Evolutionary conservation across 2,797 vertebrate species (phyloP), one percentile per base, ranked within the genome.

Genomic region (Antennarius maculatus): DNA sequence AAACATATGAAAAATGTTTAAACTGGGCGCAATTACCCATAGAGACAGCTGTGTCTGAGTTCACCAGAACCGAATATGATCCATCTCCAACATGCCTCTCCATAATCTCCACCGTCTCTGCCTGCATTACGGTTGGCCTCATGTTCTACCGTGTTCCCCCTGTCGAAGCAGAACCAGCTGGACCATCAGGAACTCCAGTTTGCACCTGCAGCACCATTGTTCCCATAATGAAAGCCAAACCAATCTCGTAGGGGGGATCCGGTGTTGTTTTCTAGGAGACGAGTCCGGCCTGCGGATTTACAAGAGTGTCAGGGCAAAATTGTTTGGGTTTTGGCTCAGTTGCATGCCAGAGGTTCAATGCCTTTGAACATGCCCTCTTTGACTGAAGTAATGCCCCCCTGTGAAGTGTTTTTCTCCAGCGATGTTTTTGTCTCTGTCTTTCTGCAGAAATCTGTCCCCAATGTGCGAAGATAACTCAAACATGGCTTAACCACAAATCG

Each of bases 181-280:
- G 62, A 63, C 59, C 18, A 8, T 46, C 83, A 87, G 88, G 64
- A 63, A 61, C 18, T 8, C 48, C 66, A 59, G 31, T 86, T 75
- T 80, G 76, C 89, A 92, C 90, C 89, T 90, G 90, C 77, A 84
- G 56, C 79, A 53, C 71, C 71, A 69, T 87, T 74, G 75, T 83
- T 79, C 79, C 69, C 56, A 4, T 79, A 87, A 86, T 87, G 75
- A 88, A 86, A 91, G 85, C 63, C 87, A 84, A 63, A 78, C 56
- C 12, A 1, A 52, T 66, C 83, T 80, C 74, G 3, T 1, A 46
- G 69, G 68, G 70, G 46, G 64, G 59, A 42, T 61, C 63, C 55
- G 14, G 1, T 2, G 0, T 41, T 17, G 52, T 85, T 50, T 74
- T 73, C 67, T 41, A 54, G 2, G 54, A 80, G 75, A 77, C 71